Evolutionary conservation across 1,140 invertebrate genomes (phyloP).

Genomic region (Panulirus ornatus): DNA sequence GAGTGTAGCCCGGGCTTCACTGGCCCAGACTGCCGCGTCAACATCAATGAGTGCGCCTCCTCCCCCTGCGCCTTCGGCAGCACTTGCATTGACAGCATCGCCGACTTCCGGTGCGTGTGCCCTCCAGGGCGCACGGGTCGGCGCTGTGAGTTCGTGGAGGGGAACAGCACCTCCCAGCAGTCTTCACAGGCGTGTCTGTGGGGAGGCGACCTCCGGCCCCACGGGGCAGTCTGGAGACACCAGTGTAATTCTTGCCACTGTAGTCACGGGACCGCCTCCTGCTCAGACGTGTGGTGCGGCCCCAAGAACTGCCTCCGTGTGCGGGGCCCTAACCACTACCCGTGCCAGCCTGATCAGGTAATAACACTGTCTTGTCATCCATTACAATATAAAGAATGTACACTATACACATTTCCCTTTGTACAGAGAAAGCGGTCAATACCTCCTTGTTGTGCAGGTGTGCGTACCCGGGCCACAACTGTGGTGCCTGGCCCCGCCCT

Average conservation of each 20-base stretch:
- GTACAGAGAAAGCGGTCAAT: too few species aligned
- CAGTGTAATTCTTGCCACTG: conserved; percentile 92
- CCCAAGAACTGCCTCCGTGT: conserved; percentile 86
- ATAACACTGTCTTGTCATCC: not conserved
- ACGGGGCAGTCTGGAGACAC: conserved; percentile 83
- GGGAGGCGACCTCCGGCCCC: conserved; percentile 81
- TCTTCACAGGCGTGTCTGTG: conserved; percentile 79
- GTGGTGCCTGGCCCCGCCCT: conserved; percentile 87
- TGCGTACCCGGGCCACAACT: conserved; percentile 87
- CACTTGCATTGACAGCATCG: conserved; percentile 76
- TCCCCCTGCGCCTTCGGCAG: conserved; percentile 76
- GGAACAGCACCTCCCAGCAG: conserved; percentile 25
- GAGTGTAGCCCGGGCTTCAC: conserved; percentile 88
- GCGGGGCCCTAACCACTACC: conserved; percentile 76
- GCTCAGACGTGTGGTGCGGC: conserved; percentile 92
- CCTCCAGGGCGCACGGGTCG: conserved; percentile 84
- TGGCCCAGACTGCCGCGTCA: conserved; percentile 82
- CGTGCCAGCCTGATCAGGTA: conserved; percentile 59
- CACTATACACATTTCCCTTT: too few species aligned
- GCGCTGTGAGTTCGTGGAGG: conserved; percentile 82
- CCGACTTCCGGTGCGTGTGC: conserved; percentile 77
- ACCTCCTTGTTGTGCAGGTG: conserved; percentile 80
- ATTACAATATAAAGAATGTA: too few species aligned
- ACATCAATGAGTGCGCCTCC: conserved; percentile 76
- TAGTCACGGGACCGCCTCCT: conserved; percentile 85